Base-by-base conservation (phyloP, 2,888 invertebrate genomes). In the Timema podura region DNA sequence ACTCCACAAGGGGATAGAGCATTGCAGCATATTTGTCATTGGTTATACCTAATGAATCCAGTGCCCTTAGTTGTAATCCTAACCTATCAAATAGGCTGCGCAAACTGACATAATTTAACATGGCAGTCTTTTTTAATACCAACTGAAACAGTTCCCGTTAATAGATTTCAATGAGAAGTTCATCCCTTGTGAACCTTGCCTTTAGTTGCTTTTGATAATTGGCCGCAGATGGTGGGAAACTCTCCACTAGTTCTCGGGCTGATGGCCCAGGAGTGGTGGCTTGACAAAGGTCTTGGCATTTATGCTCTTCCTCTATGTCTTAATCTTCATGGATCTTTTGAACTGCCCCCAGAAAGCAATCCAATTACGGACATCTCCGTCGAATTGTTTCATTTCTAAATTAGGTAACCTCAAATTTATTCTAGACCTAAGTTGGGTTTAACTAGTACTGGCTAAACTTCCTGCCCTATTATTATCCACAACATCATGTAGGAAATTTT, bases 131-230 rank as follows among this genome's bases (percentile, higher is more conserved):
- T 54, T 6, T 5, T 54, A 54, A 11, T 15, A 54, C 54, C 6
- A 46, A 10, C 7, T 44, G 5, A 1, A 64, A 46, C 1, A 64
- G 47, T n/a, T 64, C 64, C 45, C 15, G 64, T n/a, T 6, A 2
- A 46, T 64, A n/a, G 8, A 64, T 46, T 64, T 64, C 45, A 64
- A 64, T 16, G 8, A 7, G 30, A 8, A 64, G n/a, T 64, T 44
- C 5, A 64, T n/a, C 9, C 47, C 30, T 44, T 10, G 45, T 44
- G 44, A 64, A 64, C 10, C 9, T n/a, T 46, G 64, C n/a, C 5
- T 64, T 64, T 64, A 64, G 44, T 30, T 16, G n/a, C 8, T 64
- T 64, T 1, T 64, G 7, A 16, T 64, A 64, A n/a, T 64, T 64
- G 7, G 45, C 13, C 2, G 64, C 64, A 7, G 64, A 64, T 8